phyloP scores from a whole-genome alignment of 1,140 invertebrate species.

The Neotoxoptera formosana region DNA sequence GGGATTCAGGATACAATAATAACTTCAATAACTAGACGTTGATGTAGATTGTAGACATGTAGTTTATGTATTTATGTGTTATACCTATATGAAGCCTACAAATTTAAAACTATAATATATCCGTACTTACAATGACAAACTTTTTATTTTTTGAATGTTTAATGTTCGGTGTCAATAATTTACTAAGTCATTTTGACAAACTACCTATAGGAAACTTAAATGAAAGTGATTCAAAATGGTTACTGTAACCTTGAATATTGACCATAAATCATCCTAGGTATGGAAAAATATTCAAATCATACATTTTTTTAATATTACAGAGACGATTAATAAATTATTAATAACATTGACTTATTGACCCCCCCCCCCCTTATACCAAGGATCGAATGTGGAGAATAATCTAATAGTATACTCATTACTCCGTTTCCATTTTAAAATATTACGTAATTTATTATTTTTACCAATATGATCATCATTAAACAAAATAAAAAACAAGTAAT shows the following conservation, averaged over 20 bases:
- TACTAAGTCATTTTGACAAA: not conserved
- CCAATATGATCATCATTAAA: not conserved
- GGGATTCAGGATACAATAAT: not conserved
- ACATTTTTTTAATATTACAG: not conserved
- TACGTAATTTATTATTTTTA: not conserved
- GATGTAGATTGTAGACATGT: no score
- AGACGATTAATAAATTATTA: not conserved
- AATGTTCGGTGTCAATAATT: not conserved
- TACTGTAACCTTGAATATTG: conserved; percentile 17
- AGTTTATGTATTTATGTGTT: not conserved
- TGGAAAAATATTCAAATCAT: conserved; percentile 26
- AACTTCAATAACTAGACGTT: not conserved
- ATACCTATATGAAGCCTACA: not conserved
- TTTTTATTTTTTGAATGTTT: not conserved
- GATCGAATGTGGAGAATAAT: conserved; percentile 1
- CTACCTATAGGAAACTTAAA: not conserved
- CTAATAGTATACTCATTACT: not conserved
- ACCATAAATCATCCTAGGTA: not conserved
- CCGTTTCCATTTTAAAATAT: not conserved
- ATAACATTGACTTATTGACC: conserved; percentile 49
- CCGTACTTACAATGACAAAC: not conserved
- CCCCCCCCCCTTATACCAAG: not conserved
- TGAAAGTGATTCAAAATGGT: conserved; percentile 11
- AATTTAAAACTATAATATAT: not conserved
- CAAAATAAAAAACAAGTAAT: not conserved